Conservation (phyloP, 2,113 vertebrate species). For the human (Homo sapiens) region DNA sequence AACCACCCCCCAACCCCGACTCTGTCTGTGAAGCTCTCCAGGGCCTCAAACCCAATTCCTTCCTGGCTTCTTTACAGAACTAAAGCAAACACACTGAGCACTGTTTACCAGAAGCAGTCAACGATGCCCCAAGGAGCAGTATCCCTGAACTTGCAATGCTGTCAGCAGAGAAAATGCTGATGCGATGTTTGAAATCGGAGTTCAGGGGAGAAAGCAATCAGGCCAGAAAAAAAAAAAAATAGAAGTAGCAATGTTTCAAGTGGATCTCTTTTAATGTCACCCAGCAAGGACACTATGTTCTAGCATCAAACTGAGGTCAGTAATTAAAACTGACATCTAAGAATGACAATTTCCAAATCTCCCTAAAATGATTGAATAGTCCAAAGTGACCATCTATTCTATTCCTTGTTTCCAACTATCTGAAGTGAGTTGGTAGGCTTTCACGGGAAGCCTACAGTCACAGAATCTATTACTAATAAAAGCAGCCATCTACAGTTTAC, state of each 20-base stretch:
- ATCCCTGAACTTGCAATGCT: conserved; percentile 43
- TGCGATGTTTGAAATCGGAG: background rate
- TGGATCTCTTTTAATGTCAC: background rate
- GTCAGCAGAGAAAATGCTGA: conserved; percentile 68
- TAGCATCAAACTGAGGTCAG: background rate
- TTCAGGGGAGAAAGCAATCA: conserved; percentile 36
- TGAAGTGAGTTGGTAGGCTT: background rate
- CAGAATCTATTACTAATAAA: background rate
- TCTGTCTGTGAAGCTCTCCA: background rate
- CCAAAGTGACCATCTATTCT: background rate
- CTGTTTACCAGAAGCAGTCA: conserved; percentile 50
- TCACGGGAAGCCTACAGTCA: background rate
- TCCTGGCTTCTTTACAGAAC: background rate
- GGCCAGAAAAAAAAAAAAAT: conserved; percentile 25
- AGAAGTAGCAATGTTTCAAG: background rate
- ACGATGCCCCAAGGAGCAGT: conserved; percentile 19
- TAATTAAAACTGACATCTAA: conserved; percentile 27
- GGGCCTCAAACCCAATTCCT: conserved; percentile 21
- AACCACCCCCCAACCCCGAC: background rate
- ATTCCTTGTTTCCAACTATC: background rate
- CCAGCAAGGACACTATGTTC: background rate
- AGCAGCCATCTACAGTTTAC: background rate
- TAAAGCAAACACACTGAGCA: conserved; percentile 50
- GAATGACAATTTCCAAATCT: conserved; percentile 24
- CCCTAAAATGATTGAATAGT: background rate